Evolutionary conservation across 2,113 vertebrate genomes (phyloP).

Genomic region (Clarias macrocephalus): DNA sequence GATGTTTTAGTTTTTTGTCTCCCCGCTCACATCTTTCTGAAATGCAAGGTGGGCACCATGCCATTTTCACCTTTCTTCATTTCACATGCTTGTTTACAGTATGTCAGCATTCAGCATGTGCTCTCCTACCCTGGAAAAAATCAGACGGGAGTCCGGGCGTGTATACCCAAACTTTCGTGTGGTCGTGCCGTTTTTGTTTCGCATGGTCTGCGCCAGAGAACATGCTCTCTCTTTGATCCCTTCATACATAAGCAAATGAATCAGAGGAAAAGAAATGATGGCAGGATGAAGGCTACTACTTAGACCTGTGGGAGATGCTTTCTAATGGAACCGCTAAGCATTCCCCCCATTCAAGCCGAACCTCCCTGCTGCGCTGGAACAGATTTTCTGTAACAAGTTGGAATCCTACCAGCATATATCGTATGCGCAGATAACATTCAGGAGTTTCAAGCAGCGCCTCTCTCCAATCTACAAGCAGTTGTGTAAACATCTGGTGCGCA

Average conservation of each 20-base stretch:
- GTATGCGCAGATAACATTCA: constrained; percentile 55
- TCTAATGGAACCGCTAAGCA: constrained; percentile 50
- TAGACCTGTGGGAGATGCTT: constrained; percentile 32
- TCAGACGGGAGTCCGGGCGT: constrained; percentile 50
- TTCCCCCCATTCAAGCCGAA: constrained; percentile 21
- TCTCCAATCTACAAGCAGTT: constrained; percentile 45
- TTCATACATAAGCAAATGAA: constrained; percentile 61
- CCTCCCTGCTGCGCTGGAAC: constrained; percentile 43
- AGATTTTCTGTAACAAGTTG: constrained; percentile 50
- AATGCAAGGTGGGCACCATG: constrained; percentile 11
- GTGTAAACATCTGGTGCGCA: constrained; percentile 71
- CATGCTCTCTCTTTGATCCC: constrained; percentile 64
- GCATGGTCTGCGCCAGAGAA: constrained; percentile 49
- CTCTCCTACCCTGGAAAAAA: constrained; percentile 37
- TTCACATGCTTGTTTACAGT: constrained; percentile 49
- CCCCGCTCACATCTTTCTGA: constrained; percentile 48
- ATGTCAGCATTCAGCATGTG: constrained; percentile 36
- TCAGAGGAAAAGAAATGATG: constrained; percentile 28
- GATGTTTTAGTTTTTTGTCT: constrained; percentile 37
- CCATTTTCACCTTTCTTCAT: constrained; percentile 39
- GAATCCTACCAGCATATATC: constrained; percentile 45
- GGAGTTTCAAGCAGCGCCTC: constrained; percentile 31
- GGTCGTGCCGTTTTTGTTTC: constrained; percentile 53
- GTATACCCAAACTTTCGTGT: constrained; percentile 1
- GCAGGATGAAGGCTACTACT: constrained; percentile 15